These are phyloP conservation scores for Doris montereyensis DNA, from an alignment of 2,888 invertebrate genomes.

Conservation along the genomic window DNA sequence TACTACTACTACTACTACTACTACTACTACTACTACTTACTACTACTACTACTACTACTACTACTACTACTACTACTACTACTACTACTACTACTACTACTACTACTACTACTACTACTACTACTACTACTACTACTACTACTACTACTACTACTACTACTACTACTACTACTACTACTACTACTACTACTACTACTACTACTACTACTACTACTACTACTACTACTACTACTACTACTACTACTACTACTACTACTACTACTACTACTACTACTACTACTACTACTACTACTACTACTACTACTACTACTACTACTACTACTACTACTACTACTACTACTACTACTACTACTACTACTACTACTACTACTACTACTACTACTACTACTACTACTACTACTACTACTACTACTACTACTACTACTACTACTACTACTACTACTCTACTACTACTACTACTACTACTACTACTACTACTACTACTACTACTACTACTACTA, in stretches of 20 bases:
- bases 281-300: not conserved
- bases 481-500: too few relatives aligned
- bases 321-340: not conserved
- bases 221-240: not conserved
- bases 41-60: not conserved
- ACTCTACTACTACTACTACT: too few relatives aligned
- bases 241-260: not conserved
- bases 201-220: not conserved
- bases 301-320: constrained; percentile 3
- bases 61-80: not conserved
- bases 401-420: constrained; percentile 16
- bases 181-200: not conserved
- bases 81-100: not conserved
- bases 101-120: not conserved
- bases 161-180: not conserved
- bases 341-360: constrained; percentile 9
- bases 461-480: too few relatives aligned
- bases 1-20: not conserved
- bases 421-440: constrained; percentile 20
- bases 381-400: constrained; percentile 12
- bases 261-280: too few relatives aligned
- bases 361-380: constrained; percentile 3
- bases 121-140: not conserved
- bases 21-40: not conserved
- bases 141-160: not conserved